Base-by-base conservation (phyloP, 2,888 invertebrate genomes). In the Apomyelois bistriatella region DNA sequence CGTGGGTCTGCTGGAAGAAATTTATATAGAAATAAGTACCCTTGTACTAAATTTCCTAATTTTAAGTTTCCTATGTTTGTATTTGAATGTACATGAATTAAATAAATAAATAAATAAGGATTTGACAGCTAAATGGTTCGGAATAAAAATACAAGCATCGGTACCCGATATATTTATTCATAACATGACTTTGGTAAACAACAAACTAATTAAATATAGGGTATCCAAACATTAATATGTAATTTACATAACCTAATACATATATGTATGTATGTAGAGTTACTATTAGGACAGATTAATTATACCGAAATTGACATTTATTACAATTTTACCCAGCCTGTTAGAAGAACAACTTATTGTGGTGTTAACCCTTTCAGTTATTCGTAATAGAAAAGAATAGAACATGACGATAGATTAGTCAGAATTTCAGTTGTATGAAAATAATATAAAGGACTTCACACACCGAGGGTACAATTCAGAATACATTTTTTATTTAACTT, bases 201-300 rank as follows among this genome's bases (percentile, higher is more conserved):
- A 82, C 78, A 62, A 85, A 79, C 82, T 85, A 81, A 76, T 66
- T 72, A 72, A 68, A 70, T 74, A 71, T 66, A 72, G 79, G 79
- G 79, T 76, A 84, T 79, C 78, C 72, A 74, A 78, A 81, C 72
- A 63, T 70, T 74, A 72, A 81, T 52, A 74, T 75, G 70, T 76
- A 58, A 74, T 73, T 72, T 72, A 60, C 73, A 72, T 66, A 76
- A 59, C 70, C 72, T 78, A 82, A 68, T 62, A 66, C 60, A 64
- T 77, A 76, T 70, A 79, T 79, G 81, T 82, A 86, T 85, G 88
- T 87, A 88, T 85, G 86, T 85, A 89, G 86, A 89, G 85, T 58
- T 55, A 60, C 67, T 66, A 64, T 66, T 65, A 70, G 56, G 58
- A 69, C 57, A 72, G 63, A 61, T 58, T 66, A 66, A 65, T 56